Evolutionary conservation across 2,113 vertebrate genomes (phyloP).

Genomic region (Oophaga pumilio): DNA sequence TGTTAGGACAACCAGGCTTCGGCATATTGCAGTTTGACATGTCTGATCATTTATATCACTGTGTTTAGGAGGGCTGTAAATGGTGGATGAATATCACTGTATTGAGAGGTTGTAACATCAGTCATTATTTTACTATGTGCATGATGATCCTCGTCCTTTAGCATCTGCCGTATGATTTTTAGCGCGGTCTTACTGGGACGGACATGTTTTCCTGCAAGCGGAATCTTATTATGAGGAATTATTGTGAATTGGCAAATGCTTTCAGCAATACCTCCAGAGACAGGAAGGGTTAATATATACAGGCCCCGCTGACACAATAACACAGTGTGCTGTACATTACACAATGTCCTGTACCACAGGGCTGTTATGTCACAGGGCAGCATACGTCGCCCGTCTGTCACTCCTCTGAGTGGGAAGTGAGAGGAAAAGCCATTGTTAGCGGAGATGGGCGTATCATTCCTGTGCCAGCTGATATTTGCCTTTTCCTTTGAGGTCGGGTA

Average conservation of each 20-base stretch:
- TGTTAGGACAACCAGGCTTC: too few relatives aligned
- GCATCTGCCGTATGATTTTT: too few relatives aligned
- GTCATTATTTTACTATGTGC: too few relatives aligned
- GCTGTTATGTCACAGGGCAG: constrained; percentile 40
- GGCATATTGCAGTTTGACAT: too few relatives aligned
- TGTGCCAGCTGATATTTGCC: constrained; percentile 51
- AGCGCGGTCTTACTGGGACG: too few relatives aligned
- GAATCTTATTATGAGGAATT: neutral
- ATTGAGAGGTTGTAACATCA: too few relatives aligned
- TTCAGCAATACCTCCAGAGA: neutral
- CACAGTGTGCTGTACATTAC: constrained; percentile 14
- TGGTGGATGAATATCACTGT: too few relatives aligned
- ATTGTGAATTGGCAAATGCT: neutral
- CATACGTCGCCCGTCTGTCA: constrained; percentile 18
- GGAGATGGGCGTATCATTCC: constrained; percentile 23
- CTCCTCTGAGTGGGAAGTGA: constrained; percentile 29
- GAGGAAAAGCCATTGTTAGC: constrained; percentile 51
- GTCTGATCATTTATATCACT: too few relatives aligned
- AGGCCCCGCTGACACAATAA: neutral
- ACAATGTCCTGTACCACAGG: constrained; percentile 36
- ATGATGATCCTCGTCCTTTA: too few relatives aligned
- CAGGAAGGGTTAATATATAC: constrained; percentile 40
- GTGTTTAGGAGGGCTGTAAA: too few relatives aligned
- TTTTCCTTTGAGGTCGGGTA: constrained; percentile 47
- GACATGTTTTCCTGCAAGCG: too few relatives aligned